phyloP scores from a whole-genome alignment of 2,113 vertebrate species.

The Todiramphus chloris region DNA sequence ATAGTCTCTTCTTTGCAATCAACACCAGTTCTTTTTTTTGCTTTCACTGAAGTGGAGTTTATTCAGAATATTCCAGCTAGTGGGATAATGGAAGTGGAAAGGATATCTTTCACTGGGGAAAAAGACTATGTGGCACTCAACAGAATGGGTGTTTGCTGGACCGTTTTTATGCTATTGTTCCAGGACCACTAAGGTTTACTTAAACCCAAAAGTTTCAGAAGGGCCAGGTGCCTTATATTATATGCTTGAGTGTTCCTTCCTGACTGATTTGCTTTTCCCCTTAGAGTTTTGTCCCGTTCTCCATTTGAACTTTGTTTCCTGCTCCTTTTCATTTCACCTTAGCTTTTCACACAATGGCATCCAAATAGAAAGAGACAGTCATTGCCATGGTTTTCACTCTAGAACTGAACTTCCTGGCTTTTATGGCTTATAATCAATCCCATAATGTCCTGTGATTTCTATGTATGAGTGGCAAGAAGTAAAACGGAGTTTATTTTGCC shows the following conservation, averaged over 20 bases:
- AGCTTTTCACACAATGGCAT: background rate
- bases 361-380: slow-evolving; percentile 27
- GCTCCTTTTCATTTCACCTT: slow-evolving; percentile 42
- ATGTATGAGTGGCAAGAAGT: background rate
- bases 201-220: background rate
- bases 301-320: slow-evolving; percentile 32
- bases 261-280: slow-evolving; percentile 20
- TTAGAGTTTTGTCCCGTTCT: background rate
- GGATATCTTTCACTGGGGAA: background rate
- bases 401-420: slow-evolving; percentile 39
- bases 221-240: slow-evolving; percentile 43
- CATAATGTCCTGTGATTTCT: slow-evolving; percentile 3
- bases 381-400: background rate
- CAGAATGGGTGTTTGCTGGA: background rate
- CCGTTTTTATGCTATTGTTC: background rate
- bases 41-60: background rate
- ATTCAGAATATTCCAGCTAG: background rate
- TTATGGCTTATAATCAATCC: slow-evolving; percentile 45
- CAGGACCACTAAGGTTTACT: background rate
- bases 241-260: slow-evolving; percentile 14
- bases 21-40: background rate
- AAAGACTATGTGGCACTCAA: background rate
- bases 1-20: background rate
- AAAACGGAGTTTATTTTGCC: slow-evolving; percentile 41
- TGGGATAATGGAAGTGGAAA: background rate